A percentile compares a stretch with the other conserved stretches of the same genome.
Conservation (phyloP, 2,888 invertebrate genomes). For the Synergus itoensis region DNA sequence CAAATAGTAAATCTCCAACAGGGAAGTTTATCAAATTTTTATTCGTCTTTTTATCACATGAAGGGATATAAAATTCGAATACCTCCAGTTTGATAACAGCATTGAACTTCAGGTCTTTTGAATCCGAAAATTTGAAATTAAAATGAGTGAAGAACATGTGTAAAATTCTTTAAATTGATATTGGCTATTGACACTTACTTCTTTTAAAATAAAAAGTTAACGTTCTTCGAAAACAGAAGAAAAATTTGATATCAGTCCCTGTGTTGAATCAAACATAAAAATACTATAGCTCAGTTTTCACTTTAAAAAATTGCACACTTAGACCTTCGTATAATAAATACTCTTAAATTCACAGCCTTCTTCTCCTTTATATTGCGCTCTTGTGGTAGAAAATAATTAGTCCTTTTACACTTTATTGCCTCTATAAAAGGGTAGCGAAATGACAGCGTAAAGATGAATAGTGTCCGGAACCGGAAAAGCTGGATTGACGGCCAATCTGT, state of each 20-base stretch:
- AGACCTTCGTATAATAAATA: not conserved
- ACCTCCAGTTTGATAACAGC: not conserved
- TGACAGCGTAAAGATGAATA: conserved; percentile 18
- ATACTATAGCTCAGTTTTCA: not conserved
- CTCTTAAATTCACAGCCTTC: not conserved
- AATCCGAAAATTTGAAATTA: conserved; percentile 9
- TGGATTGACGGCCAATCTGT: conserved; percentile 38
- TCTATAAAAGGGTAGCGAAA: conserved; percentile 19
- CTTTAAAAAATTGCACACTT: not conserved
- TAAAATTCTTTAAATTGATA: not conserved
- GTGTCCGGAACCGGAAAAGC: conserved; percentile 13
- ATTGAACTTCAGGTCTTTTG: not conserved
- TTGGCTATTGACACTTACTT: too few species aligned
- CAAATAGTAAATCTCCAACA: conserved; percentile 10
- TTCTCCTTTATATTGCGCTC: conserved; percentile 1
- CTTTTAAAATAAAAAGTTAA: too few species aligned
- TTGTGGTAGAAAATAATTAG: conserved; percentile 23
- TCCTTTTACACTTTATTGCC: conserved; percentile 21
- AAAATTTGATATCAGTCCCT: not conserved
- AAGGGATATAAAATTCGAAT: conserved; percentile 27
- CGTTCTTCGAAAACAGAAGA: not conserved
- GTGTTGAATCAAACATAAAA: not conserved
- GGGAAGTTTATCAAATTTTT: conserved; percentile 30
- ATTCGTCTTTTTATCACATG: conserved; percentile 21
- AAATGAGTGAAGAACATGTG: not conserved